Conservation (phyloP, 2,113 vertebrate species). For the Hymenochirus boettgeri region DNA sequence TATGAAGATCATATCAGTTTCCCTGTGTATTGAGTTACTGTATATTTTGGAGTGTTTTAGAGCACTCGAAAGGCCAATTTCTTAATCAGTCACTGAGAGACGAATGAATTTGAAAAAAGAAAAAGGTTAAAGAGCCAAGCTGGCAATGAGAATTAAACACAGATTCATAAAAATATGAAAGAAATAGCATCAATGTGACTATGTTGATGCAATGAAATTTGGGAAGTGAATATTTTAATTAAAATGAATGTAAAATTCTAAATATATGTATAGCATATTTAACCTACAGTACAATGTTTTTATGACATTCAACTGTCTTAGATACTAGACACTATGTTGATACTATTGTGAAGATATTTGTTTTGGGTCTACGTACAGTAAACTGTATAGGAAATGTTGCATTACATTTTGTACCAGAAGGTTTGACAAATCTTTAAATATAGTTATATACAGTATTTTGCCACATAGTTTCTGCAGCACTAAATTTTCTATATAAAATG, state of each 20-base stretch:
- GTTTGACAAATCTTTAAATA: conserved; percentile 53
- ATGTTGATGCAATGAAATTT: conserved; percentile 62
- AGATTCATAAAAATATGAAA: conserved; percentile 62
- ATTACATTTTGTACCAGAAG: conserved; percentile 47
- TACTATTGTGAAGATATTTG: conserved; percentile 81
- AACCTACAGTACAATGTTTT: conserved; percentile 61
- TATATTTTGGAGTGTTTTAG: conserved; percentile 64
- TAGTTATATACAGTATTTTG: neutral
- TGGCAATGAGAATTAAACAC: conserved; percentile 61
- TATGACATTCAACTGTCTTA: conserved; percentile 72
- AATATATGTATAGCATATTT: conserved; percentile 73
- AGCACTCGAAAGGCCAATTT: conserved; percentile 71
- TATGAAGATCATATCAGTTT: conserved; percentile 80
- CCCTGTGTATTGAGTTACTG: conserved; percentile 76
- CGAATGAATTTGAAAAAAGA: conserved; percentile 60
- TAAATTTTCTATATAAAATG: neutral
- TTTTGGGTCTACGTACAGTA: conserved; percentile 72
- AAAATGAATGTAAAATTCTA: too few species aligned
- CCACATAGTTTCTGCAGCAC: neutral
- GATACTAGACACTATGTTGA: conserved; percentile 77
- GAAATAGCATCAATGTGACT: conserved; percentile 59
- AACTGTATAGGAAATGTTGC: conserved; percentile 54
- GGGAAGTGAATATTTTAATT: too few species aligned
- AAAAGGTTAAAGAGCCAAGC: conserved; percentile 60
- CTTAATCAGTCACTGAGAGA: conserved; percentile 69